Evolutionary conservation across 1,140 invertebrate genomes (phyloP).

Genomic region (Orius insidiosus): DNA sequence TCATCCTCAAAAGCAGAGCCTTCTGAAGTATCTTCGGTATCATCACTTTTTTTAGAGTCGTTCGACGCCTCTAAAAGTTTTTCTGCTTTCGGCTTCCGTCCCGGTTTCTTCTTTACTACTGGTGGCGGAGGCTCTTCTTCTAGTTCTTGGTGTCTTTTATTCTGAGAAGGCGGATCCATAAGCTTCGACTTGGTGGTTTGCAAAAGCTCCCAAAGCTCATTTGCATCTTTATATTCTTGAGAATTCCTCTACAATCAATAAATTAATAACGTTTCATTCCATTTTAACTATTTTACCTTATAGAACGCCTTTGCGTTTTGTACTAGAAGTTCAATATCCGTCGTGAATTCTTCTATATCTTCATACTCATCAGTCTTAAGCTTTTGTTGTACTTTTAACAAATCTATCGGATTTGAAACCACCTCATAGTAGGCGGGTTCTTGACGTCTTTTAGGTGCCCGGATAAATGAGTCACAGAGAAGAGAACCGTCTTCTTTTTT

Average conservation of each 20-base stretch:
- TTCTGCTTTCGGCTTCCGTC: conserved; percentile 26
- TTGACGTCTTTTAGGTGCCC: conserved; percentile 79
- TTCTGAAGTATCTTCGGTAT: conserved; percentile 45
- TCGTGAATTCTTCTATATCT: conserved; percentile 70
- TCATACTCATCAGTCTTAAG: conserved; percentile 88
- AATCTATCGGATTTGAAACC: conserved; percentile 81
- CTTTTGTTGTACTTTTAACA: conserved; percentile 88
- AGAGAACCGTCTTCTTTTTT: conserved; percentile 83
- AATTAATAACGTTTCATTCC: conserved; percentile 6
- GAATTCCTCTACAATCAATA: conserved; percentile 40
- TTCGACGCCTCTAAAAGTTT: conserved; percentile 22
- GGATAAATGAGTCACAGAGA: conserved; percentile 85
- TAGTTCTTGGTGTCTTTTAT: conserved; percentile 23
- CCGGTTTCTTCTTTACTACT: conserved; percentile 18
- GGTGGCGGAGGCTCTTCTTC: conserved; percentile 14
- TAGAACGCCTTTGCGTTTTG: conserved; percentile 89
- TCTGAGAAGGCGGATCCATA: conserved; percentile 22
- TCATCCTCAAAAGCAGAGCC: conserved; percentile 50
- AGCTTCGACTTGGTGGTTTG: conserved; percentile 34
- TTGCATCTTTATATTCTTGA: conserved; percentile 79
- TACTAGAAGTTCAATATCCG: conserved; percentile 73
- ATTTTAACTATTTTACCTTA: conserved; percentile 36
- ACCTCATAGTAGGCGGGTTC: conserved; percentile 81
- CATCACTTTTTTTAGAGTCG: conserved; percentile 22
- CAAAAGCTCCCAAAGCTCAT: conserved; percentile 77